These are phyloP conservation scores for Aleiodes sp. DNA, from an alignment of 1,140 invertebrate genomes.

Conservation along the genomic window DNA sequence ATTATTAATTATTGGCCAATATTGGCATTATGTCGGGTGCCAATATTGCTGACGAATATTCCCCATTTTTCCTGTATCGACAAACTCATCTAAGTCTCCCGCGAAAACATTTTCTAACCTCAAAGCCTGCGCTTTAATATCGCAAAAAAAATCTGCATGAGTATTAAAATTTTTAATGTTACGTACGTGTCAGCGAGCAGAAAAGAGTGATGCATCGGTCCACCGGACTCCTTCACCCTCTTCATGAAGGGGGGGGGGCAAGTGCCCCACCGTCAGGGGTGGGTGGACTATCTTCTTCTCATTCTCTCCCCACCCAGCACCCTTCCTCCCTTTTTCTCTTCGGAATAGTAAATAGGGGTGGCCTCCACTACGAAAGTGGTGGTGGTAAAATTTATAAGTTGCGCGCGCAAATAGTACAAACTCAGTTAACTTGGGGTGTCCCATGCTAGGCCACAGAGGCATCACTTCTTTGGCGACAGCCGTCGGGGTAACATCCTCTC, in stretches of 20 bases:
- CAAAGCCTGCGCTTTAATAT: no score
- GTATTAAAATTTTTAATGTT: background rate
- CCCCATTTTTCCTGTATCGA: no score
- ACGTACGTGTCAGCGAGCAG: background rate
- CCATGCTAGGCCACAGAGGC: slow-evolving; percentile 56
- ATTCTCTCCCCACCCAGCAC: background rate
- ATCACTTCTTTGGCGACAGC: slow-evolving; percentile 65
- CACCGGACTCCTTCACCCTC: background rate
- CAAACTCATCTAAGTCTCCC: no score
- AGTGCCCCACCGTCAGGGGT: background rate
- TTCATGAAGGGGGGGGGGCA: slow-evolving; percentile 15
- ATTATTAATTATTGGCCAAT: no score
- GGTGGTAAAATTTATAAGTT: slow-evolving; percentile 33
- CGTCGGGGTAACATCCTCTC: slow-evolving; percentile 61
- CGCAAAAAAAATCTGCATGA: no score
- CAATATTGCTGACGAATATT: no score
- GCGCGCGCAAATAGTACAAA: slow-evolving; percentile 49
- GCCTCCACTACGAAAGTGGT: slow-evolving; percentile 22
- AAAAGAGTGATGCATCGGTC: background rate
- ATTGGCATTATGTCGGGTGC: no score
- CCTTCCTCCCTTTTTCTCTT: background rate
- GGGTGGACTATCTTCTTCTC: background rate
- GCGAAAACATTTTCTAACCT: no score
- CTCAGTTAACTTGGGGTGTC: slow-evolving; percentile 54
- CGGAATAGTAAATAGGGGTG: slow-evolving; percentile 23